phyloP scores from a whole-genome alignment of 1,140 invertebrate genomes.

The Drosophila subobscura region DNA sequence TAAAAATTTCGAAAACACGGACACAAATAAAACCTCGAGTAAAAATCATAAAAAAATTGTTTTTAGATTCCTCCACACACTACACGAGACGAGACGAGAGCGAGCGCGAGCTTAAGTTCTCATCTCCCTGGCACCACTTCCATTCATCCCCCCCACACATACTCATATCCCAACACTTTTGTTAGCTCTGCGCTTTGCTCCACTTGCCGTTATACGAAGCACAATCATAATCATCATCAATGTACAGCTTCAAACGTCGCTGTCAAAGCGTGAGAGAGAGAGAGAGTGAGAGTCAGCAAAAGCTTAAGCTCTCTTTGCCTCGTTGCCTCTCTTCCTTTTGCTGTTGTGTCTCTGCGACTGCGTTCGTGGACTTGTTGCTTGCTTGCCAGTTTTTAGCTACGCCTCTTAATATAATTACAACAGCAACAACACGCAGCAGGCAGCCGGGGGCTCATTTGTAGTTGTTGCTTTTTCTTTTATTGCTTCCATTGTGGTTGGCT shows the following conservation, averaged over 20 bases:
- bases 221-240: conserved; percentile 59
- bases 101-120: background rate
- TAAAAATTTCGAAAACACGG: conserved; percentile 63
- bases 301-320: conserved; percentile 25
- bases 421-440: conserved; percentile 41
- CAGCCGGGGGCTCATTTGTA: conserved; percentile 38
- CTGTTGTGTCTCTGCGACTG: conserved; percentile 26
- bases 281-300: background rate
- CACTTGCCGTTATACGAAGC: conserved; percentile 63
- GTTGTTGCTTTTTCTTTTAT: conserved; percentile 32
- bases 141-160: conserved; percentile 34
- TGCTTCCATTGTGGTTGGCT: conserved; percentile 45
- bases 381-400: conserved; percentile 67
- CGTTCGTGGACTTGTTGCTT: conserved; percentile 14
- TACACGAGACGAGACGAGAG: conserved; percentile 45
- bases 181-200: conserved; percentile 57
- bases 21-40: conserved; percentile 38
- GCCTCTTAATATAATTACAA: conserved; percentile 57
- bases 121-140: conserved; percentile 31
- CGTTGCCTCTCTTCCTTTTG: conserved; percentile 1
- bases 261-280: conserved; percentile 16
- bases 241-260: conserved; percentile 60
- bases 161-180: conserved; percentile 48
- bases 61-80: conserved; percentile 61
- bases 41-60: conserved; percentile 67